These are phyloP conservation scores for Agrochola circellaris DNA, from an alignment of 2,888 invertebrate genomes.

Conservation along the genomic window DNA sequence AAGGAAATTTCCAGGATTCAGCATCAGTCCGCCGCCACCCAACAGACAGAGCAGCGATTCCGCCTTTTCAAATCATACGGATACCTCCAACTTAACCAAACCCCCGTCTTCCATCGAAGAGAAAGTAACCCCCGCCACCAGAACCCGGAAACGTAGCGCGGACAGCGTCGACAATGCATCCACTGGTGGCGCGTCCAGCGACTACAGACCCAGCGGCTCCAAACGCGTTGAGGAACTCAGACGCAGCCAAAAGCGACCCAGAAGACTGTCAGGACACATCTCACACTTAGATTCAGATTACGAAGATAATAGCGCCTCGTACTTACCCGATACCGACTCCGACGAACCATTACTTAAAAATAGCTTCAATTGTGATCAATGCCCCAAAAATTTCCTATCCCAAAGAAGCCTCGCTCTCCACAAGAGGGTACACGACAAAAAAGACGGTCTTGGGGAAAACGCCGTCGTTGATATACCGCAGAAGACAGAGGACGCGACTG, in stretches of 20 bases:
- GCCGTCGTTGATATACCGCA: slow-evolving; percentile 70
- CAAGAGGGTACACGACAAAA: slow-evolving; percentile 74
- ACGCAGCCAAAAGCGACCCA: slow-evolving; percentile 76
- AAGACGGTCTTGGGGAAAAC: slow-evolving; percentile 40
- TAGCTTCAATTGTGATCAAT: slow-evolving; percentile 77
- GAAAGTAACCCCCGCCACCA: slow-evolving; percentile 73
- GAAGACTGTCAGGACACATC: slow-evolving; percentile 69
- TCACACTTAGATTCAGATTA: slow-evolving; percentile 82
- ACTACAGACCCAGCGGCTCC: slow-evolving; percentile 76
- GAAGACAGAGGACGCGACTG: slow-evolving; percentile 70
- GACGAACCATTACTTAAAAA: slow-evolving; percentile 79
- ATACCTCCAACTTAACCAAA: slow-evolving; percentile 81
- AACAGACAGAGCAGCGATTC: slow-evolving; percentile 88
- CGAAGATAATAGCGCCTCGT: slow-evolving; percentile 81
- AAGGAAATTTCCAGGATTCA: slow-evolving; percentile 78
- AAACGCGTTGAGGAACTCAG: slow-evolving; percentile 83
- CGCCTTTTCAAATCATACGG: slow-evolving; percentile 86
- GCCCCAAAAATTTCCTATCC: slow-evolving; percentile 77
- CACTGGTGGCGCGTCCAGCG: slow-evolving; percentile 78
- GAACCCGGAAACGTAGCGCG: slow-evolving; percentile 81
- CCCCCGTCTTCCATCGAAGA: slow-evolving; percentile 76
- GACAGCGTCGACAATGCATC: slow-evolving; percentile 82
- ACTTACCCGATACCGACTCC: slow-evolving; percentile 83
- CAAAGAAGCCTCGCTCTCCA: slow-evolving; percentile 74
- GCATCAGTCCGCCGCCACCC: slow-evolving; percentile 80